Base-by-base conservation (phyloP, 2,797 vertebrate species). In the Spheniscus humboldti region DNA sequence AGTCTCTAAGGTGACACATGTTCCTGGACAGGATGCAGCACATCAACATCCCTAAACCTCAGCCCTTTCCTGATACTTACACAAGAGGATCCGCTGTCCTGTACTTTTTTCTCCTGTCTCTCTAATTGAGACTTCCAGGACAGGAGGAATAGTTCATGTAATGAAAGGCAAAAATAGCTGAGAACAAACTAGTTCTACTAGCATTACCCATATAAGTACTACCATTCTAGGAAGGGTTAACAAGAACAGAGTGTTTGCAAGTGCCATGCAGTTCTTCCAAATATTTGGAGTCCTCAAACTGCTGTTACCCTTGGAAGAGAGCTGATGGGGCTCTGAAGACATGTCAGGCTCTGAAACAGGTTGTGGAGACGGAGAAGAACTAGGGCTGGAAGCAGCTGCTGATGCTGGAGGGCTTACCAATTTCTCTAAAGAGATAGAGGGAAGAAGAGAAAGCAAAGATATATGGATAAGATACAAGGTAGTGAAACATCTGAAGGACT, bases 321-420 rank as follows among this genome's bases (percentile, higher is more conserved):
- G 98, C 98, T 98, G 98, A 93, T 98, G 98, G 91, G 98, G 97
- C 97, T 98, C 98, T 96, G 98, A 98, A 97, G 98, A 98, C 97
- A 98, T 96, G 98, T 98, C 98, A 97, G 98, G 98, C 95, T 98
- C 98, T 97, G 98, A 98, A 93, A 98, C 98, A 59, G 98, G 98
- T 97, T 98, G 98, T 97, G 98, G 98, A 98, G 98, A 98, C 95
- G 98, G 98, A 98, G 98, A 98, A 95, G 98, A 98, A 72, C 98
- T 98, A 98, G 98, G 98, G 94, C 98, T 98, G 98, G 98, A 98
- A 94, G 98, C 98, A 94, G 98, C 98, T 95, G 98, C 98, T 96
- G 98, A 98, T 97, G 98, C 98, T 97, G 98, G 98, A 97, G 98
- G 98, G 98, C 98, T 98, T 96, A 98, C 98, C 98, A 98, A 94